Conservation (phyloP, 37 sponge, comb jelly and placozoan genomes). For the Lycopodina hypogea region DNA sequence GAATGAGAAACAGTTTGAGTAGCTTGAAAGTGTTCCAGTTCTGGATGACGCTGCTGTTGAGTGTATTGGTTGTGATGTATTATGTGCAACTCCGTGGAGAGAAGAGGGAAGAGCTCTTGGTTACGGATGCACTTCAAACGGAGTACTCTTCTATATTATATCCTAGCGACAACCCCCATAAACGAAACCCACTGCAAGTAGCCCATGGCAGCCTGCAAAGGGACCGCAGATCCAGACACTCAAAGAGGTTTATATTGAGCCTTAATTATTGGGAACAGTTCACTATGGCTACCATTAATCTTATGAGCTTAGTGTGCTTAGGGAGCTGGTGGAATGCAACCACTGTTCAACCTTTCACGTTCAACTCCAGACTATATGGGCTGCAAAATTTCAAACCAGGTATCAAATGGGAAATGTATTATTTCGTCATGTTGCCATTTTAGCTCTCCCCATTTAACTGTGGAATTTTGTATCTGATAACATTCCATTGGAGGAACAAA, state of each 20-base stretch:
- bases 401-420: background rate
- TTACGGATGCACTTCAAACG: too few species aligned
- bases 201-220: too few species aligned
- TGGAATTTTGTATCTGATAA: too few species aligned
- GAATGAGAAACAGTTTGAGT: background rate
- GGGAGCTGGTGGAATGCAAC: conserved; percentile 12
- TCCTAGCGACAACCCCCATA: too few species aligned
- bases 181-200: too few species aligned
- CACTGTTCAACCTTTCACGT: conserved; percentile 38
- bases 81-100: background rate
- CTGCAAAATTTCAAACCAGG: conserved; percentile 32
- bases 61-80: background rate
- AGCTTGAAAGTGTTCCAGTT: background rate
- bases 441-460: too few species aligned
- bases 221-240: background rate
- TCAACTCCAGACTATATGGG: conserved; percentile 52
- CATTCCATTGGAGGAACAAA: too few species aligned
- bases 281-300: conserved; percentile 36
- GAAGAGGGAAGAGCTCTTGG: background rate
- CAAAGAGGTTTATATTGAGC: conserved; percentile 29
- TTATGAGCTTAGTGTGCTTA: conserved; percentile 21
- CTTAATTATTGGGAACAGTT: conserved; percentile 60
- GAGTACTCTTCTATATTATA: too few species aligned
- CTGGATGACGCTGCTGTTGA: background rate
- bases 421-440: too few species aligned